Evolutionary conservation across 2,113 vertebrate genomes (phyloP), one percentile per base, ranked within the genome.

Genomic region (Rhabdomys dilectus): DNA sequence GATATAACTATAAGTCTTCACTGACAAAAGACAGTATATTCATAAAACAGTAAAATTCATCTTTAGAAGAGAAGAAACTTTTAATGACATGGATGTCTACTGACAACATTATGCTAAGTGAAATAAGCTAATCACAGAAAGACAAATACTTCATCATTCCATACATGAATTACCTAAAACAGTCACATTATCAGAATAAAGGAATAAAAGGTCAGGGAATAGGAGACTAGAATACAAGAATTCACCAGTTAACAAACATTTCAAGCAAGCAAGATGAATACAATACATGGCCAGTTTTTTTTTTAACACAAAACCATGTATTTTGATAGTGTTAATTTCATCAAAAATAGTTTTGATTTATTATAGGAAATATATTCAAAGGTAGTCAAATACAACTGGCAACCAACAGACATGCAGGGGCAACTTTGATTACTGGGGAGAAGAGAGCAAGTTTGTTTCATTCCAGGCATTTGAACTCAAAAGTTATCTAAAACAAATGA

Each of bases 281-380:
- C 62, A 64, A 62, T 75, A 29, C 39, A 36, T 72, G 53, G 73
- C 42, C 7, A 77, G n/a, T 53, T 89, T 84, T 60, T 39, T 66
- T 89, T 84, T 93, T 1, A 11, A 34, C 64, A 88, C 78, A 81
- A 53, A 94, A 92, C 91, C 4, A 89, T 89, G 29, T 66, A 88
- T 88, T 94, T 94, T 94, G 3, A 91, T 56, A 24, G 70, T 90
- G 80, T 94, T 91, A 84, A 68, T 66, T 13, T 51, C 31, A 56
- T 60, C 1, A 96, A 73, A 73, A 76, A 78, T n/a, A 81, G 58
- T 77, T 87, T 93, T 77, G 26, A 88, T 93, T 68, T 60, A 24
- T 91, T 91, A 62, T n/a, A 88, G 73, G 17, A 84, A 94, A 45
- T 11, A 39, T 93, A 16, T 82, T 91, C 31, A 21, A 26, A 93